Evolutionary conservation across 2,113 vertebrate genomes (phyloP).

Genomic region (Tragelaphus imberbis): DNA sequence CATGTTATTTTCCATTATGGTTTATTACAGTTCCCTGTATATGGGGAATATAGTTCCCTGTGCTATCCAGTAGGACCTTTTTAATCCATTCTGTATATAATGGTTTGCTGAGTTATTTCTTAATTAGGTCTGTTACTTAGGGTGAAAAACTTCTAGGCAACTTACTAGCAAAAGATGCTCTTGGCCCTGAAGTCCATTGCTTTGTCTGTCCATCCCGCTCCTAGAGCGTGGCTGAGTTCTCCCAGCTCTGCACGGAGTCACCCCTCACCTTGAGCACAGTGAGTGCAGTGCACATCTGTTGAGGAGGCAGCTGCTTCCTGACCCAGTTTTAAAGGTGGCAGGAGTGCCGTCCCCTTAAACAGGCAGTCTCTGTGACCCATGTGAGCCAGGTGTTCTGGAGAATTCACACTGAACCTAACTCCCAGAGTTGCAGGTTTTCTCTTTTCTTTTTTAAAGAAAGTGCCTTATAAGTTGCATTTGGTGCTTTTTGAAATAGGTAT

Average conservation of each 20-base stretch:
- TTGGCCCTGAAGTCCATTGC: not conserved
- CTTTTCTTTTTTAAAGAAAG: not conserved
- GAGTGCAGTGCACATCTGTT: not conserved
- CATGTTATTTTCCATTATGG: not conserved
- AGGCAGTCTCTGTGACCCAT: not conserved
- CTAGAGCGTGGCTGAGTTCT: fast-evolving
- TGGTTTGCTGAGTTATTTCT: not conserved
- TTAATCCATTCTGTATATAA: not conserved
- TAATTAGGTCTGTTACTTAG: not conserved
- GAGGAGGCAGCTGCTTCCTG: not conserved
- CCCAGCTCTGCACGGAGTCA: not conserved
- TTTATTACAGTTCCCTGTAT: not conserved
- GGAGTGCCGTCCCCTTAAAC: fast-evolving
- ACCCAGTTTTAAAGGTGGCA: not conserved
- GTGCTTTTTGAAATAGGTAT: not conserved
- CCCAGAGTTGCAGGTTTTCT: not conserved
- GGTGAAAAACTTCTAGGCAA: not conserved
- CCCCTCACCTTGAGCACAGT: not conserved
- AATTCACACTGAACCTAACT: not conserved
- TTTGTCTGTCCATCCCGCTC: not conserved
- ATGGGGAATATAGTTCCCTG: not conserved
- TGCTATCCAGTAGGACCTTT: not conserved
- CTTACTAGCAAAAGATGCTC: not conserved
- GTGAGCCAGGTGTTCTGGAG: not conserved
- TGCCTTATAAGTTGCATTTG: not conserved